phyloP scores from a whole-genome alignment of 1,140 invertebrate genomes.

The Meteorus sp. region DNA sequence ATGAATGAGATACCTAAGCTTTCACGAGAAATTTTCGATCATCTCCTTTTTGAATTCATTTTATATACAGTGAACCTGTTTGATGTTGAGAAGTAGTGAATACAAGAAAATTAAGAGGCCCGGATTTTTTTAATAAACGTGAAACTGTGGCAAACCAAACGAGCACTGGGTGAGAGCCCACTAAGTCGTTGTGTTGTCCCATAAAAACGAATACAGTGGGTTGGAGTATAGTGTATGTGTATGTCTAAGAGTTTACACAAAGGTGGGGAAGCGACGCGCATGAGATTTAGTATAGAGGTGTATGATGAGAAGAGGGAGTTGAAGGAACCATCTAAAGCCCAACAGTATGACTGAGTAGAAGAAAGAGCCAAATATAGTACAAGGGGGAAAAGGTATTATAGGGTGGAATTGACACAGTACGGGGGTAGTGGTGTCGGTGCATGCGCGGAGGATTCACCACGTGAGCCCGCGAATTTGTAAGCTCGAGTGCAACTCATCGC shows the following conservation, averaged over 20 bases:
- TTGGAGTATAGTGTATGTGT: too few species aligned
- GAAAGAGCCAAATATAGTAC: background rate
- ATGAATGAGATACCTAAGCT: too few species aligned
- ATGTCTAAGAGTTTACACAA: too few species aligned
- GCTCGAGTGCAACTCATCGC: slow-evolving; percentile 47
- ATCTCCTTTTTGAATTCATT: too few species aligned
- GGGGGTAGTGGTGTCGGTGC: slow-evolving; percentile 35
- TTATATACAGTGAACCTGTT: background rate
- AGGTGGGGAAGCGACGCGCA: slow-evolving; percentile 9
- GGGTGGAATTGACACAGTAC: background rate
- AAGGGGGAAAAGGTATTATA: slow-evolving; percentile 3
- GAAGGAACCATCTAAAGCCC: slow-evolving; percentile 10
- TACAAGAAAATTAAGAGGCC: background rate
- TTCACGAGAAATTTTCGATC: too few species aligned
- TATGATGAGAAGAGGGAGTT: slow-evolving; percentile 13
- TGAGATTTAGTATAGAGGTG: background rate
- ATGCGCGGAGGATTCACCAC: slow-evolving; percentile 52
- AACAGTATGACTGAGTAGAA: slow-evolving; percentile 9
- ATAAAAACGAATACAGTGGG: background rate
- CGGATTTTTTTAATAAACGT: background rate
- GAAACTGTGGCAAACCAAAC: background rate
- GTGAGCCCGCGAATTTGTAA: slow-evolving; percentile 54
- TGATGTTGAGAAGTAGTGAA: background rate
- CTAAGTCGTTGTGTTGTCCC: background rate
- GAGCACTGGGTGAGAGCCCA: background rate